phyloP scores from a whole-genome alignment of 1,140 invertebrate species.

The Brachionus koreanus region DNA sequence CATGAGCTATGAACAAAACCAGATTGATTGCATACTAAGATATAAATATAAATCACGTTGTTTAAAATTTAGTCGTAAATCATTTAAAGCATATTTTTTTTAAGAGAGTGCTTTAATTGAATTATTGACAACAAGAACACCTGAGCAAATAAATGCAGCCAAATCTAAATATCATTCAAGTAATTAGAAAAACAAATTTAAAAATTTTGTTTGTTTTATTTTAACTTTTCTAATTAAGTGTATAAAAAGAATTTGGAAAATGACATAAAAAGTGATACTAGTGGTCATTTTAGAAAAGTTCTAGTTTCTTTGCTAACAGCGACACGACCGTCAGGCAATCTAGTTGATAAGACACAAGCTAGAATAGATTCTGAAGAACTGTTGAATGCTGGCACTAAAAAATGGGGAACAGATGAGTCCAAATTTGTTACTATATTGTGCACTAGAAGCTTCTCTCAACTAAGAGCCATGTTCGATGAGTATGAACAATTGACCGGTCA shows the following conservation, averaged over 20 bases:
- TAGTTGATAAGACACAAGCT: slow-evolving; percentile 30
- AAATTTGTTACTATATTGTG: slow-evolving; percentile 37
- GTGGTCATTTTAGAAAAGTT: slow-evolving; percentile 57
- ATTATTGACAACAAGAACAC: slow-evolving; percentile 33
- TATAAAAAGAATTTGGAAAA: slow-evolving; percentile 55
- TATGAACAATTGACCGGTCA: slow-evolving; percentile 44
- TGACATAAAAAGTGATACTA: slow-evolving; percentile 58
- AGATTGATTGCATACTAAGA: background rate
- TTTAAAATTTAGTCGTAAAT: slow-evolving; percentile 54
- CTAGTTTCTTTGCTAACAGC: slow-evolving; percentile 51
- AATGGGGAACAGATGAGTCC: slow-evolving; percentile 43
- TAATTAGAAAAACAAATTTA: background rate
- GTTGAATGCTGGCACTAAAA: slow-evolving; percentile 16
- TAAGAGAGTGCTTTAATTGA: slow-evolving; percentile 9
- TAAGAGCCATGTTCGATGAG: slow-evolving; percentile 30
- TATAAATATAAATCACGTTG: background rate
- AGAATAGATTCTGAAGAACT: slow-evolving; percentile 30
- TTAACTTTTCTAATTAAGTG: slow-evolving; percentile 48
- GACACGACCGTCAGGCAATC: background rate
- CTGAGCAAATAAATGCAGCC: slow-evolving; percentile 31
- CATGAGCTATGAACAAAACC: no score
- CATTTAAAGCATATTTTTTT: background rate
- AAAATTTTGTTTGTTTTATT: background rate
- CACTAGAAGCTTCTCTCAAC: slow-evolving; percentile 10
- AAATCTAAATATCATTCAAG: slow-evolving; percentile 24